Evolutionary conservation across 2,797 vertebrate genomes (phyloP).

Genomic region (Nyctalus aviator): DNA sequence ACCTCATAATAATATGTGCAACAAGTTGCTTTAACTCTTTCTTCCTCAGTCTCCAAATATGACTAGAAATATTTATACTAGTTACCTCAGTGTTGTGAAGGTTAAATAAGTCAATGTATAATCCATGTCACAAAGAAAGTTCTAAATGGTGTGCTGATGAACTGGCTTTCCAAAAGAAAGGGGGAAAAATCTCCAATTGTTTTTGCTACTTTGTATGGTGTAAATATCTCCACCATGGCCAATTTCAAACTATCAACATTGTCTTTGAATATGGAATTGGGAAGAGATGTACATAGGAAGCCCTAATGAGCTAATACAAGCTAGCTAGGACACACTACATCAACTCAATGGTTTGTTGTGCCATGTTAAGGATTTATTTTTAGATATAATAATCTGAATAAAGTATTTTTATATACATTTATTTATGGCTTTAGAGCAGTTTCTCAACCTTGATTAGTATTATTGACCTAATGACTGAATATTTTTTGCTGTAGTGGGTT

Average conservation of each 20-base stretch:
- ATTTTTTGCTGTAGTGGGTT: background rate
- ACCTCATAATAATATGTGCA: background rate
- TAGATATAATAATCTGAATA: background rate
- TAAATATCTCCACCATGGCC: background rate
- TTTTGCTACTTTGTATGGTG: background rate
- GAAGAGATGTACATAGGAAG: background rate
- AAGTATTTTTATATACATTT: background rate
- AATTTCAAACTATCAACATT: background rate
- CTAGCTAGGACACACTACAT: rapidly evolving
- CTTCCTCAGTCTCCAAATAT: background rate
- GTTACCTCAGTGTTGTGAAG: background rate
- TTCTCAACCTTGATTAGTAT: background rate
- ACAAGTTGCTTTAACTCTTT: background rate
- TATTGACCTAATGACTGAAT: background rate
- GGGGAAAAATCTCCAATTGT: background rate
- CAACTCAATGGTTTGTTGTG: background rate
- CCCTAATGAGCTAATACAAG: background rate
- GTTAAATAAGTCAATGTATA: background rate
- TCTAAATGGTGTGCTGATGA: background rate
- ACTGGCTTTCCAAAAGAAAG: background rate
- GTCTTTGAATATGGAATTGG: background rate
- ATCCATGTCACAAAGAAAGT: background rate
- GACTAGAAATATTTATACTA: background rate
- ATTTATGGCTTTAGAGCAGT: background rate
- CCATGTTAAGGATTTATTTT: slow-evolving; percentile 11